Base-by-base conservation (phyloP, 2,797 vertebrate species). In the Jordanella pulchra region DNA sequence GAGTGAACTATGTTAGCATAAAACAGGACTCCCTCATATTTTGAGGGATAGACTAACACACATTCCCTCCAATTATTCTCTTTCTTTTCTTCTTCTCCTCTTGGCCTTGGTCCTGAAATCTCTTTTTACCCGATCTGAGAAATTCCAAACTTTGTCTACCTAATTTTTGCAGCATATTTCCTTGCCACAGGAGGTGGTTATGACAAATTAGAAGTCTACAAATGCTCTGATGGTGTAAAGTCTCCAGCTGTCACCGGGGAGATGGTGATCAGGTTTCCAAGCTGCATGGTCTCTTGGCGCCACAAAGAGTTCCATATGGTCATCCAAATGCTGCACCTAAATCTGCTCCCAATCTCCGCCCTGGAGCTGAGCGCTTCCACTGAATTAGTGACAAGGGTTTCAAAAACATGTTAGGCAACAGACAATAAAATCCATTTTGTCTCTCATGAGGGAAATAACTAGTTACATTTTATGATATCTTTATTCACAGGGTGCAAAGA, bases 161-260 rank as follows among this genome's bases (percentile, higher is more conserved):
- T 96, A 95, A 97, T 96, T 91, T 96, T 92, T 92, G 95, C 94
- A 95, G 96, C 97, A 99, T 98, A 97, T 99, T 99, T 98, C 93
- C 92, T 94, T 98, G 95, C 97, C 97, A 97, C 97, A 97, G 97
- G 97, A 98, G 97, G 97, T 97, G 96, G 96, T 97, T 97, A 97
- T 99, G 98, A 99, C 97, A 98, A 99, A 99, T 99, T 99, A 98
- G 96, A 97, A 99, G 97, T 96, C 96, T 97, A 96, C 96, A 96
- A 96, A 97, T 97, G 97, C 96, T 98, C 96, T 96, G 96, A 97
- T 97, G 97, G 97, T 97, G 95, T 96, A 97, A 97, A 98, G 96
- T 95, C 96, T 94, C 96, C 97, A 99, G 97, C 97, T 99, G 98
- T 99, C 97, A 97, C 96, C 90, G 89, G 96, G 96, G 97, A 98